Evolutionary conservation across 2,888 invertebrate species (phyloP), one percentile per base, ranked within the genome.

Genomic region (Heliconius hortense): DNA sequence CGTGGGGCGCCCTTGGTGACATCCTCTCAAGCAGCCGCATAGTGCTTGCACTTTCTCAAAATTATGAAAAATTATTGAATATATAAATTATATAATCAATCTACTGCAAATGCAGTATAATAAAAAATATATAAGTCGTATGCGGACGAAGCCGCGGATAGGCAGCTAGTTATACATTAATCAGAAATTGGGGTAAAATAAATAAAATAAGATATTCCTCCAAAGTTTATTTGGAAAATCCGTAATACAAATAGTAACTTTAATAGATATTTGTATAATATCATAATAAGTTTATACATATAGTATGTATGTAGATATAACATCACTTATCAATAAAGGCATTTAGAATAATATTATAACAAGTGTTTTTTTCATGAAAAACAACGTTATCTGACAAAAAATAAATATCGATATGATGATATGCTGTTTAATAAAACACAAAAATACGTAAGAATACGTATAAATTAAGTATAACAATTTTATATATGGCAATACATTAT

Each of bases 161-260:
- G 31, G 8, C 31, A 31, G 31, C 10, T 35, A 35, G 35, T 35
- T 43, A 18, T 43, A 43, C 5, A 43, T 10, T 56, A n/a, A 56
- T 60, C 39, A n/a, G 13, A 2, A 56, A 31, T 56, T 56, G 7
- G 2, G 4, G 13, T 31, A 15, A 56, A 64, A 43, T 56, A 80
- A 80, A 73, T 71, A 73, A 77, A 77, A 76, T 18, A 72, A 74
- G 60, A 72, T 82, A 82, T 82, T 83, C 85, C 83, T 82, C 85
- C 87, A 87, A 88, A 86, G 79, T 90, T 89, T 89, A 89, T 86
- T 83, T 80, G 85, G 83, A 83, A 87, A 89, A 88, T 74, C 53
- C 85, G 84, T 82, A 86, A 84, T 86, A 87, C 82, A 88, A 86
- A 87, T 87, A 75, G 39, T 76, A 78, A 77, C 69, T 60, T 73